These are phyloP conservation scores for Agriopis marginaria DNA, from an alignment of 2,888 invertebrate species.

Conservation along the genomic window DNA sequence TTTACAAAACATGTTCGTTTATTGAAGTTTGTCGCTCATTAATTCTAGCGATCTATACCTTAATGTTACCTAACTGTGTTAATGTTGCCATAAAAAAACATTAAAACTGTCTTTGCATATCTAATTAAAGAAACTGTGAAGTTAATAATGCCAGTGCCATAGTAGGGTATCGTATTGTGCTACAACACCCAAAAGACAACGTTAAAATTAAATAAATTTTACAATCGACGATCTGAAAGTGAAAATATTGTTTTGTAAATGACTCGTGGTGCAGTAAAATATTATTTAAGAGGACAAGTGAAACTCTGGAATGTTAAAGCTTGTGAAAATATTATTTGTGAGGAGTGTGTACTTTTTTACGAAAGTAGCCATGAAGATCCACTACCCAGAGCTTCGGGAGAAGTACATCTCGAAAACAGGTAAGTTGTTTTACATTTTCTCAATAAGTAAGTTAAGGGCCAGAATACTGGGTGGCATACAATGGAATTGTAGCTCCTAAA, in stretches of 20 bases:
- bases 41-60: background rate
- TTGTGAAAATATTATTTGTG: conserved; percentile 9
- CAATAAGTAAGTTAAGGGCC: too few relatives aligned
- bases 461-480: too few relatives aligned
- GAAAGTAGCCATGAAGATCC: conserved; percentile 27
- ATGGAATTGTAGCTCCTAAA: too few relatives aligned
- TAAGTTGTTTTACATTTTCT: conserved; percentile 5
- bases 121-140: too few relatives aligned
- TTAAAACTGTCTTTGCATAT: too few relatives aligned
- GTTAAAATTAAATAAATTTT: too few relatives aligned
- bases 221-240: too few relatives aligned
- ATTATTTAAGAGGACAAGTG: background rate
- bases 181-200: background rate
- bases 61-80: background rate
- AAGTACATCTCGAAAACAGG: conserved; percentile 16
- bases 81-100: background rate
- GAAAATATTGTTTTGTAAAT: too few relatives aligned
- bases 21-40: background rate
- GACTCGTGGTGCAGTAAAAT: background rate
- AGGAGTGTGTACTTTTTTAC: conserved; percentile 25
- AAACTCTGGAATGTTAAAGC: background rate
- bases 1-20: background rate
- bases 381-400: conserved; percentile 24
- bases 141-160: background rate
- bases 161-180: background rate